Evolutionary conservation across 92 coral and sea anemone genomes (phyloP), one percentile per base, ranked within the genome.

Genomic region (Metridium senile): DNA sequence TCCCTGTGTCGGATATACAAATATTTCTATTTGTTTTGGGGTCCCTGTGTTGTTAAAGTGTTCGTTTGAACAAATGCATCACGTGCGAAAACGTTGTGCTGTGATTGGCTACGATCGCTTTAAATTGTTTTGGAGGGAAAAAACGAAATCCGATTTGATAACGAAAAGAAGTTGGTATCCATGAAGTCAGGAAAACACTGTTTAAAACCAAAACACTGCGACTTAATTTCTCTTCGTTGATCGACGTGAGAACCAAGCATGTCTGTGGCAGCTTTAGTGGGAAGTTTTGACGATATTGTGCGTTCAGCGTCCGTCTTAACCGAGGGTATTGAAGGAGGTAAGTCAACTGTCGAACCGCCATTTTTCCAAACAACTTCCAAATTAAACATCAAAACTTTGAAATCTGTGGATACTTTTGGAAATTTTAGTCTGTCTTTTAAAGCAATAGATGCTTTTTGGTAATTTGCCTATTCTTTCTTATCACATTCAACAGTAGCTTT

Each of bases 271-370:
- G 87, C 96, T 52, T 84, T 95, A 66, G 97, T 95, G 62, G 91
- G 94, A 73, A 49, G 86, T 65, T 93, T 93, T 85, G 98, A 95
- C 69, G 99, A 95, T 47, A 82, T 93, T 69, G 96, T 90, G 67
- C 99, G 99, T 61, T 89, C 96, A 47, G 76, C 99, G 28, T 71
- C 95, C 10, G 89, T 95, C 43, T 85, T 95, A 66, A 84, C 91
- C 45, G 99, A 93, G 49, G 99, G 99, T 58, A 95, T 95, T 71
- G 99, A 95, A 77, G 94, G 92, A 95, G 99, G 99, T 95, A 43
- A 62, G 88, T 46, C 26, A 54, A 52, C 56, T 62, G 69, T 31
- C 33, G 70, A 62, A 56, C 65, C 73, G 61, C 61, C 70, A 35
- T 65, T 53, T 69, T 80, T 32, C 13, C n/a, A 10, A 17, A 26